These are phyloP conservation scores for Ischnus inquisitorius DNA, from an alignment of 2,888 invertebrate genomes.

Conservation along the genomic window DNA sequence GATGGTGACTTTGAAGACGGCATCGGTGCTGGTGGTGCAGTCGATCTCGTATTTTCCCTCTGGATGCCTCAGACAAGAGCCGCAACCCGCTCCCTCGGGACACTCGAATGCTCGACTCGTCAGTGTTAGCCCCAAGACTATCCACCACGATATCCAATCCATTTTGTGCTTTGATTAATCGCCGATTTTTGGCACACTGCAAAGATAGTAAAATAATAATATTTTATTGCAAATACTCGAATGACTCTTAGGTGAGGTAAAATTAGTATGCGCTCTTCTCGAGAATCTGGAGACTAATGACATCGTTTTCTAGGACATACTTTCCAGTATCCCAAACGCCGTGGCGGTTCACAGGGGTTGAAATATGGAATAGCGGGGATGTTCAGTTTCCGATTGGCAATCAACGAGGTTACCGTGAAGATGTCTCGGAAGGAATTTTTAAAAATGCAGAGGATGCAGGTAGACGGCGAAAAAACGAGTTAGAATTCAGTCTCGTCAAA, in stretches of 20 bases:
- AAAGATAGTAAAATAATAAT: slow-evolving; percentile 13
- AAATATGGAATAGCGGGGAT: slow-evolving; percentile 1
- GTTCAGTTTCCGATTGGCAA: not conserved
- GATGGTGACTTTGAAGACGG: slow-evolving; percentile 71
- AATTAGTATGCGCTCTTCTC: not conserved
- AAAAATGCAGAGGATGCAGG: not conserved
- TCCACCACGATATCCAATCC: slow-evolving; percentile 52
- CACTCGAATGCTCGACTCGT: slow-evolving; percentile 62
- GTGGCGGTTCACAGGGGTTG: not conserved
- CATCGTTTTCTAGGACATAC: not conserved
- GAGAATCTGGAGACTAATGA: not conserved
- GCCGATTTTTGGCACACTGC: slow-evolving; percentile 7
- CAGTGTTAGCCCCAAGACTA: slow-evolving; percentile 47
- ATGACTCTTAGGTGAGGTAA: too few relatives aligned
- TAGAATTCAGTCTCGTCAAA: not conserved
- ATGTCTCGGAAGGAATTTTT: not conserved
- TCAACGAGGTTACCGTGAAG: not conserved
- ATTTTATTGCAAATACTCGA: not conserved
- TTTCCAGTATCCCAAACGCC: not conserved
- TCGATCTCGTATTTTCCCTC: slow-evolving; percentile 69
- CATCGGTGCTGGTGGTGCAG: slow-evolving; percentile 66
- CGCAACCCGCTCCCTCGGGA: slow-evolving; percentile 68
- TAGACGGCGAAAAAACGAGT: not conserved
- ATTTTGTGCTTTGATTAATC: slow-evolving; percentile 12
- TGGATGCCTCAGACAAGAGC: slow-evolving; percentile 59